Percentiles rank a stretch among this genome's conserved stretches.
Conservation (phyloP, 1,140 invertebrate species). For the Drosophila kohkoa region DNA sequence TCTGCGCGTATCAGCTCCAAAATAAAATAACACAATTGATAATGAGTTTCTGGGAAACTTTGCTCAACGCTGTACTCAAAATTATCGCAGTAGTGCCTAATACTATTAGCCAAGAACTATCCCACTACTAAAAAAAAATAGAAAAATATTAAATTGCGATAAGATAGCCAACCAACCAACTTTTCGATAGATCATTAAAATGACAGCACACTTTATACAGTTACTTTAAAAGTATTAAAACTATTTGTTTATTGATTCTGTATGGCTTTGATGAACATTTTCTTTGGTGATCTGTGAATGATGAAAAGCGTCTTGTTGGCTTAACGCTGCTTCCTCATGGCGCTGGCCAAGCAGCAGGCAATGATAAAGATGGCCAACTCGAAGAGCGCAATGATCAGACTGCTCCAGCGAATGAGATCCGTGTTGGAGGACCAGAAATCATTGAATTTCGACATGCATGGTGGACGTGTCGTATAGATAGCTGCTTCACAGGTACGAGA, state of each 20-base stretch:
- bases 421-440: conserved; percentile 85
- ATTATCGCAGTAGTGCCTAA: conserved; percentile 7
- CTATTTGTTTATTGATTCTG: conserved; percentile 40
- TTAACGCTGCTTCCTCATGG: conserved; percentile 86
- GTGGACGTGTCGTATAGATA: conserved; percentile 72
- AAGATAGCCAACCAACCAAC: conserved; percentile 13
- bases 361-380: conserved; percentile 71
- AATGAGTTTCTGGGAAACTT: conserved; percentile 34
- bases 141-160: conserved; percentile 18
- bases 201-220: conserved; percentile 15
- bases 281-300: conserved; percentile 23
- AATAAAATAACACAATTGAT: conserved; percentile 14
- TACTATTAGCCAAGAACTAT: conserved; percentile 18
- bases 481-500: conserved; percentile 52
- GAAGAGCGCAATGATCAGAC: conserved; percentile 88
- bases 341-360: conserved; percentile 73
- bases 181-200: conserved; percentile 33
- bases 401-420: conserved; percentile 87
- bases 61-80: conserved; percentile 26
- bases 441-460: conserved; percentile 84
- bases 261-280: conserved; percentile 44
- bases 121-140: conserved; percentile 18
- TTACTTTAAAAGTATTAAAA: conserved; percentile 14
- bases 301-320: conserved; percentile 5
- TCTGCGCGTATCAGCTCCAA: background rate